phyloP scores from a whole-genome alignment of 2,888 invertebrate species.

The Phalera bucephala region DNA sequence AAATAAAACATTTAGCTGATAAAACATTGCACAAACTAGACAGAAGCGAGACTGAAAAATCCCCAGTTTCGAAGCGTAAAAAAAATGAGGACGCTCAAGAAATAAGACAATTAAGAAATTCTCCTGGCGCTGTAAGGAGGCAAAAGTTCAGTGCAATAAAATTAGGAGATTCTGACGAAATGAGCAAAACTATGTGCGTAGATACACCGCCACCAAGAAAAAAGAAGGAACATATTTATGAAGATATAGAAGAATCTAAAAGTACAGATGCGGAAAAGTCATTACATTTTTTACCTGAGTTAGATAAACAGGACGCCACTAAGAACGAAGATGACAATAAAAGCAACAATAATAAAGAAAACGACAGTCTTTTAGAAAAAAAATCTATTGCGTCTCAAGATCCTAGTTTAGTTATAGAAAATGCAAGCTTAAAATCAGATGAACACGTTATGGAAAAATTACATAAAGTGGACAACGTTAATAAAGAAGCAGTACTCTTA shows the following conservation, averaged over 20 bases:
- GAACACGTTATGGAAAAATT: conserved; percentile 75
- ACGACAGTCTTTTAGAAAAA: conserved; percentile 69
- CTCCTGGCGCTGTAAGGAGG: conserved; percentile 84
- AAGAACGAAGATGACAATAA: conserved; percentile 49
- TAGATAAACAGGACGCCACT: conserved; percentile 51
- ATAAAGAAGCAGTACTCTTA: conserved; percentile 61
- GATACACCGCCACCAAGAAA: conserved; percentile 75
- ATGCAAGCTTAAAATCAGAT: conserved; percentile 55
- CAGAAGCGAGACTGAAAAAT: conserved; percentile 66
- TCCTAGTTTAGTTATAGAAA: conserved; percentile 71
- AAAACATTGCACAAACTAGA: conserved; percentile 82
- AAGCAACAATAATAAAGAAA: conserved; percentile 63
- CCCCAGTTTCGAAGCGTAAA: conserved; percentile 62
- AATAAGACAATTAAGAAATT: conserved; percentile 83
- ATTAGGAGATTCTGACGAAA: conserved; percentile 75
- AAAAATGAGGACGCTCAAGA: conserved; percentile 83
- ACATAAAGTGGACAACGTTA: conserved; percentile 56
- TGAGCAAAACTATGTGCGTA: conserved; percentile 70
- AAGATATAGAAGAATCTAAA: conserved; percentile 82
- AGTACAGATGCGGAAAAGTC: conserved; percentile 60
- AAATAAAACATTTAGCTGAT: conserved; percentile 85
- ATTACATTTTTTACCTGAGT: conserved; percentile 74
- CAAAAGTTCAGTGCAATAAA: conserved; percentile 78
- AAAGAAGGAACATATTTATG: conserved; percentile 85
- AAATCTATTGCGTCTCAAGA: conserved; percentile 75